Conservation (phyloP, 2,113 vertebrate genomes). For the Emydura subglobosa region DNA sequence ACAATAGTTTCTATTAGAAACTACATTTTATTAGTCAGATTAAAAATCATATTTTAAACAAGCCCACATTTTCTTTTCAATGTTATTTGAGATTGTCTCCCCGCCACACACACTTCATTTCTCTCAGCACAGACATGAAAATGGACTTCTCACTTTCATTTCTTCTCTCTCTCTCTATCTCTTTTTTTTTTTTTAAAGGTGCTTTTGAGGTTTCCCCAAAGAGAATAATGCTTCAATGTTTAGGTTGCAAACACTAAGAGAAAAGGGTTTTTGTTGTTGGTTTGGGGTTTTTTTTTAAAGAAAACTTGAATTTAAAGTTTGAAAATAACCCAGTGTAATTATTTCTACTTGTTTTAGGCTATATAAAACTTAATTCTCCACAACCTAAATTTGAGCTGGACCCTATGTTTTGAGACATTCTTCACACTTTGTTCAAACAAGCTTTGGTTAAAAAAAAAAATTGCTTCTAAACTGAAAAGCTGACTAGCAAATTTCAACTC, state of each 20-base stretch:
- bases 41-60: not conserved
- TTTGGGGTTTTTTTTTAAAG: not conserved
- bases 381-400: constrained; percentile 19
- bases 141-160: not conserved
- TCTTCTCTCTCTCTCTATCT: too few relatives aligned
- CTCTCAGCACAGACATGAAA: not conserved
- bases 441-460: not conserved
- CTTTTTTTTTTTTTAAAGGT: not conserved
- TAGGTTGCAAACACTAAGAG: constrained; percentile 6
- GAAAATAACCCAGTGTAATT: constrained; percentile 18
- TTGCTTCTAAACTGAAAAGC: constrained; percentile 22
- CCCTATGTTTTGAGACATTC: not conserved
- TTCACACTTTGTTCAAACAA: not conserved
- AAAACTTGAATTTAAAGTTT: not conserved
- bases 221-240: not conserved
- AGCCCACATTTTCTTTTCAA: not conserved
- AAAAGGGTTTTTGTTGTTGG: not conserved
- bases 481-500: constrained; percentile 22
- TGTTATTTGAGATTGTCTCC: not conserved
- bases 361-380: not conserved
- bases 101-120: not conserved
- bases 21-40: constrained; percentile 23
- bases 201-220: not conserved
- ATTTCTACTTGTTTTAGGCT: constrained; percentile 24
- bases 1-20: not conserved